phyloP scores from a whole-genome alignment of 2,797 vertebrate species.

The Enteromius paludinosus region DNA sequence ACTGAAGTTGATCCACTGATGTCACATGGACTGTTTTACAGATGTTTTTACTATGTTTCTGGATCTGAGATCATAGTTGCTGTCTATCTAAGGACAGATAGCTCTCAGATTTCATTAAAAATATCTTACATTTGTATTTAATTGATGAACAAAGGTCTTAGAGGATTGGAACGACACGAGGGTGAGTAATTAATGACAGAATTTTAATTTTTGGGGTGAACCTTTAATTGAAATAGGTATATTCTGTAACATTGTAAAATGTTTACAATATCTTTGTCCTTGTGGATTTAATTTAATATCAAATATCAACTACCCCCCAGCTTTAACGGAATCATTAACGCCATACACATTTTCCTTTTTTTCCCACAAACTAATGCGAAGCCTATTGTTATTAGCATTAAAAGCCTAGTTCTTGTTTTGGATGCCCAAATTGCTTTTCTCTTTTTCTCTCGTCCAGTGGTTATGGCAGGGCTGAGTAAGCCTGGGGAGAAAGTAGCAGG shows the following conservation, averaged over 20 bases:
- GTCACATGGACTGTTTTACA: too few relatives aligned
- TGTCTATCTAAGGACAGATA: too few relatives aligned
- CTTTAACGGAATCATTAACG: background rate
- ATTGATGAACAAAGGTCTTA: too few relatives aligned
- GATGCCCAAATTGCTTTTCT: background rate
- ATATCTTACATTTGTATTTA: too few relatives aligned
- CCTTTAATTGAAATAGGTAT: background rate
- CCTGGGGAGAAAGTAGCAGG: background rate
- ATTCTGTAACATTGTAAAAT: background rate
- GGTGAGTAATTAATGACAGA: too few relatives aligned
- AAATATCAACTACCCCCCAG: too few relatives aligned
- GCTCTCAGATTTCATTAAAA: too few relatives aligned
- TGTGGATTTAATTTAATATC: background rate
- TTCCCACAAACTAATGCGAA: background rate
- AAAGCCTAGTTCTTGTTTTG: background rate
- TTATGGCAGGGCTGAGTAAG: conserved; percentile 3
- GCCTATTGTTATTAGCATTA: background rate
- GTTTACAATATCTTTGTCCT: background rate
- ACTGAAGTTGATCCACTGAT: too few relatives aligned
- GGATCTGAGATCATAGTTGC: too few relatives aligned
- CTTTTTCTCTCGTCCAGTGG: background rate
- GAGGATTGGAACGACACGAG: too few relatives aligned
- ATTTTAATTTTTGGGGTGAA: too few relatives aligned
- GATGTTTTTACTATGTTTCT: too few relatives aligned
- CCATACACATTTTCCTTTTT: background rate